Base-by-base conservation (phyloP, 1,140 invertebrate genomes). In the Drosophila pseudoobscura region DNA sequence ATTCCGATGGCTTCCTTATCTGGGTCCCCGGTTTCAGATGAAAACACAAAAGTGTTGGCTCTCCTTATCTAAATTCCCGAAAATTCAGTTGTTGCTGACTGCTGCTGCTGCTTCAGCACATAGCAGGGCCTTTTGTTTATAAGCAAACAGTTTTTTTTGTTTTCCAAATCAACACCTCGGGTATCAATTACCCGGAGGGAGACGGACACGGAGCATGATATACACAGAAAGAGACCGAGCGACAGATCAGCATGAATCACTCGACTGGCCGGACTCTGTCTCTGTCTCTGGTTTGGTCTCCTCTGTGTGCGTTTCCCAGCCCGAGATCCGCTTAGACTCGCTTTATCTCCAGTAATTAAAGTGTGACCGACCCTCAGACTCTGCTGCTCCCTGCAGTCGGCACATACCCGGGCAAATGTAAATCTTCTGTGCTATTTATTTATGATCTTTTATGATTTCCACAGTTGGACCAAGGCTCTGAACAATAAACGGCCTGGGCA, bases 101-200 rank as follows among this genome's bases (percentile, higher is more conserved):
- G 22, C 43, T 15, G 56, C 17, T 68, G 46, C 70, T 79, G 51
- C 49, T 45, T 54, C 61, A 54, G 71, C 62, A 68, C 77, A 75
- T 80, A 80, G 80, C 73, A 75, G 75, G 68, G 57, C 58, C 64
- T 80, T 85, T 87, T 87, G 83, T 87, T 87, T 87, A 74, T 73
- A 78, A 82, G 82, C 82, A 85, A 85, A 85, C 82, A 82, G 78
- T 66, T 85, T 87, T 85, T 85, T 39, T 39, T 39, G 57, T 87
- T 87, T 87, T 87, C 66, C 75, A 87, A 87, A 87, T 88, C 82
- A 87, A 87, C 82, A 87, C 83, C 82, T 87, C 65, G 83, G 75
- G 83, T 87, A 87, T 87, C 82, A 87, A 87, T 88, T 87, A 82
- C 82, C 65, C 58, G 39, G 35, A 61, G 44, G 44, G 26, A 52